phyloP scores from a whole-genome alignment of 2,113 vertebrate genomes.

The Nerophis ophidion region DNA sequence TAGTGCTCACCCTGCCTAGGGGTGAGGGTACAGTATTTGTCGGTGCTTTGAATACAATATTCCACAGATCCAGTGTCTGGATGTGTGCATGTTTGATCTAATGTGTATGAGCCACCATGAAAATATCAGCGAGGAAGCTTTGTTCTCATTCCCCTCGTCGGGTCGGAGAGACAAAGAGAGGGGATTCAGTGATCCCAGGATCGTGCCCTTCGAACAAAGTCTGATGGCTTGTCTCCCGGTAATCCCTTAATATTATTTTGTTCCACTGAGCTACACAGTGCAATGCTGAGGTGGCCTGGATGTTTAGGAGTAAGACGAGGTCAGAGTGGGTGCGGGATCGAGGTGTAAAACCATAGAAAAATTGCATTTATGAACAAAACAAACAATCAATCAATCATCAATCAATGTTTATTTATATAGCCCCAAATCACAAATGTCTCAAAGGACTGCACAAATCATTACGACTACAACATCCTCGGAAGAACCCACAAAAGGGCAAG shows the following conservation, averaged over 20 bases:
- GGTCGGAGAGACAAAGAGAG: conserved; percentile 29
- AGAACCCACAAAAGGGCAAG: too few relatives aligned
- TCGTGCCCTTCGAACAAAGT: conserved; percentile 36
- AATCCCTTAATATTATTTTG: conserved; percentile 57
- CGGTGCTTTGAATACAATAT: conserved; percentile 32
- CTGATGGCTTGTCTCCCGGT: conserved; percentile 55
- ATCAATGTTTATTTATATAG: too few relatives aligned
- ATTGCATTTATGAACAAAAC: too few relatives aligned
- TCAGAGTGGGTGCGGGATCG: conserved; percentile 1
- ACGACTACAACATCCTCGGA: too few relatives aligned
- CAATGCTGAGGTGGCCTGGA: conserved; percentile 39
- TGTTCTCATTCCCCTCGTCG: conserved; percentile 27
- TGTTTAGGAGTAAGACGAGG: conserved; percentile 27
- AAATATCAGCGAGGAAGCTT: conserved; percentile 18
- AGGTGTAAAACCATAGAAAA: conserved; percentile 7
- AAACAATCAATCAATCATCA: too few relatives aligned
- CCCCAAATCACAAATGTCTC: too few relatives aligned
- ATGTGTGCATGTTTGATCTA: conserved; percentile 14
- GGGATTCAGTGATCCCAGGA: conserved; percentile 39
- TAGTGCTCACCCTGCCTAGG: conserved; percentile 26
- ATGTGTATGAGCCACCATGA: conserved; percentile 6
- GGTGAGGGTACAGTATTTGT: conserved; percentile 34
- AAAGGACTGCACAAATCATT: too few relatives aligned
- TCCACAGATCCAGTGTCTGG: conserved; percentile 22
- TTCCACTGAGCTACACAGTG: conserved; percentile 47